These are phyloP conservation scores for Trichechus manatus DNA, from an alignment of 2,113 vertebrate species.

Conservation along the genomic window DNA sequence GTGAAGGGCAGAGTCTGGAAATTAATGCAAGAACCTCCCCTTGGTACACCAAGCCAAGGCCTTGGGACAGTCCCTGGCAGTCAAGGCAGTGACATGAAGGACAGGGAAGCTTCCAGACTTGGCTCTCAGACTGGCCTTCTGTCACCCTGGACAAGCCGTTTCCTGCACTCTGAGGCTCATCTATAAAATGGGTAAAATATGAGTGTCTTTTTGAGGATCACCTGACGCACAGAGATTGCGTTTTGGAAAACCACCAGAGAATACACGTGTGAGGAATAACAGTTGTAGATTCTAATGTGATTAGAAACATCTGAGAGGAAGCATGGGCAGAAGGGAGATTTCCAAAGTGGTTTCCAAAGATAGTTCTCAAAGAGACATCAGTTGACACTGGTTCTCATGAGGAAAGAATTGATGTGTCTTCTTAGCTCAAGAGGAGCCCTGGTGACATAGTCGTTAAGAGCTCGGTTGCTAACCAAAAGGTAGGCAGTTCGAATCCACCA, in stretches of 20 bases:
- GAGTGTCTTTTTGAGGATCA: background rate
- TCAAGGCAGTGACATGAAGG: background rate
- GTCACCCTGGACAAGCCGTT: background rate
- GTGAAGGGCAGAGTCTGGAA: background rate
- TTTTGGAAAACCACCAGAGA: background rate
- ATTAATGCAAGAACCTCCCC: background rate
- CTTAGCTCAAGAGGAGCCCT: background rate
- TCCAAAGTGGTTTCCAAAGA: background rate
- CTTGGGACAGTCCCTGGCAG: background rate
- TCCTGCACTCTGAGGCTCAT: background rate
- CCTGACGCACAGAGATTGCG: too few species aligned
- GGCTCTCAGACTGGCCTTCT: background rate
- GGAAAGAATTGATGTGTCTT: background rate
- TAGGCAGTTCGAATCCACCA: background rate
- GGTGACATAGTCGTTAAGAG: too few species aligned
- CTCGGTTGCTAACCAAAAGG: background rate
- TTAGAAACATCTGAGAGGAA: background rate
- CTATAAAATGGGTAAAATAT: background rate
- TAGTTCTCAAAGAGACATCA: background rate
- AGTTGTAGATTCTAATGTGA: background rate
- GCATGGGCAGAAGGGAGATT: background rate
- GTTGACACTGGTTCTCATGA: background rate
- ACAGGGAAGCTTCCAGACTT: background rate
- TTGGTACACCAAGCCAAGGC: background rate
- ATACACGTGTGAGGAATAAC: background rate